Conservation (phyloP, 2,113 vertebrate species). For the Naja naja region DNA sequence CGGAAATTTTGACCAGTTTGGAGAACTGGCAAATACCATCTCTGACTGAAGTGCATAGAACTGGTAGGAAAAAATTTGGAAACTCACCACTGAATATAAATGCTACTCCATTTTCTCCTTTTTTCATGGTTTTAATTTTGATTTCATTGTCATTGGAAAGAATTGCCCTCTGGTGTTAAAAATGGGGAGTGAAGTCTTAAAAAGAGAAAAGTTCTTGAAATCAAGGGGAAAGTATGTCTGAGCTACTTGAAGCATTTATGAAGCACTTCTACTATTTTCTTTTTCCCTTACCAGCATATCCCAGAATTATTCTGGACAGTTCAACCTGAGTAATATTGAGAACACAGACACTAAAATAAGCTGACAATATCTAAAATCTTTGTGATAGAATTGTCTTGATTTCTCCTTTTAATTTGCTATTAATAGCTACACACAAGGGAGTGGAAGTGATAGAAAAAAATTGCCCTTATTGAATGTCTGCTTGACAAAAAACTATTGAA, state of each 20-base stretch:
- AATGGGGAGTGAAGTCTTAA: neutral
- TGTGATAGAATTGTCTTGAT: neutral
- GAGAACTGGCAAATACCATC: too few species aligned
- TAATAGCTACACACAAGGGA: neutral
- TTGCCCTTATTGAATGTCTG: neutral
- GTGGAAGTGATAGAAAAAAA: neutral
- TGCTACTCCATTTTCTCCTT: neutral
- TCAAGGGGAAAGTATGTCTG: neutral
- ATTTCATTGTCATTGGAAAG: neutral
- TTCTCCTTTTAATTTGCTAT: neutral
- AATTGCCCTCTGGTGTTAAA: neutral
- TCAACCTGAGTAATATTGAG: neutral
- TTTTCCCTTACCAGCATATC: neutral
- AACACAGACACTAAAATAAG: neutral
- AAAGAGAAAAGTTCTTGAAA: neutral
- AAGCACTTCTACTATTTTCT: neutral
- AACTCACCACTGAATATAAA: neutral
- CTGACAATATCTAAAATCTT: neutral
- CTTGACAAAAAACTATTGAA: neutral
- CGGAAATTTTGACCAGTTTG: too few species aligned
- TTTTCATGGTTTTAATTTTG: neutral
- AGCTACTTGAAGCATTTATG: neutral
- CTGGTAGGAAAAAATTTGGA: too few species aligned
- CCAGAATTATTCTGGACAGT: neutral
- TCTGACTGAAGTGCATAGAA: too few species aligned